phyloP scores from a whole-genome alignment of 2,888 invertebrate genomes.

The Schizaphis graminum region DNA sequence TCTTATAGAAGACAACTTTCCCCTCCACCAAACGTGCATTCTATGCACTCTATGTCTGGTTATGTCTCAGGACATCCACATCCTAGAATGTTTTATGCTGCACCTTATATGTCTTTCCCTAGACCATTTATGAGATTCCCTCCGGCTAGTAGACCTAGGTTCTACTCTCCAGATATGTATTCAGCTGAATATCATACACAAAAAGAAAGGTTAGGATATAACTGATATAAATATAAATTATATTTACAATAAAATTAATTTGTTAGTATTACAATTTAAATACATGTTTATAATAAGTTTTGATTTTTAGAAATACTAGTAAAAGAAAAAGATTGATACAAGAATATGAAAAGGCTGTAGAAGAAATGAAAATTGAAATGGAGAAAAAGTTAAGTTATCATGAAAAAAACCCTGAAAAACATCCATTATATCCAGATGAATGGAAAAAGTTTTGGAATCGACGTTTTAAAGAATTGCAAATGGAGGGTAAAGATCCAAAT shows the following conservation, averaged over 20 bases:
- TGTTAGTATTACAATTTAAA: background rate
- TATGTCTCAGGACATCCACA: conserved; percentile 55
- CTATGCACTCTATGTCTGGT: conserved; percentile 41
- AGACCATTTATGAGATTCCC: conserved; percentile 56
- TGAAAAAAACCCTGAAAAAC: conserved; percentile 89
- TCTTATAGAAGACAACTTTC: conserved; percentile 56
- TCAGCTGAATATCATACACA: conserved; percentile 37
- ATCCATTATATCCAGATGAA: conserved; percentile 88
- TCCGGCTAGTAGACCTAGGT: conserved; percentile 44
- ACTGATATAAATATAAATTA: background rate
- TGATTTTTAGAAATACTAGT: conserved; percentile 40
- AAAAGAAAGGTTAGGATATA: conserved; percentile 47
- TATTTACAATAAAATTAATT: background rate
- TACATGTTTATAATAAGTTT: background rate
- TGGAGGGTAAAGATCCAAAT: conserved; percentile 79
- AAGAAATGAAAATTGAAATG: conserved; percentile 70
- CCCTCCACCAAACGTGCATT: background rate
- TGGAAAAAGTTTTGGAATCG: conserved; percentile 93
- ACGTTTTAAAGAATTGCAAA: conserved; percentile 83
- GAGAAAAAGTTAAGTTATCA: conserved; percentile 76
- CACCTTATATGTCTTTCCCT: conserved; percentile 54
- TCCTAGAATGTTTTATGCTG: conserved; percentile 60
- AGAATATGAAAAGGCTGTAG: conserved; percentile 75
- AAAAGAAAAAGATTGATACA: conserved; percentile 71
- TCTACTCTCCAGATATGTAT: conserved; percentile 56